Evolutionary conservation across 2,113 vertebrate genomes (phyloP).

Genomic region (Ranitomeya imitator): DNA sequence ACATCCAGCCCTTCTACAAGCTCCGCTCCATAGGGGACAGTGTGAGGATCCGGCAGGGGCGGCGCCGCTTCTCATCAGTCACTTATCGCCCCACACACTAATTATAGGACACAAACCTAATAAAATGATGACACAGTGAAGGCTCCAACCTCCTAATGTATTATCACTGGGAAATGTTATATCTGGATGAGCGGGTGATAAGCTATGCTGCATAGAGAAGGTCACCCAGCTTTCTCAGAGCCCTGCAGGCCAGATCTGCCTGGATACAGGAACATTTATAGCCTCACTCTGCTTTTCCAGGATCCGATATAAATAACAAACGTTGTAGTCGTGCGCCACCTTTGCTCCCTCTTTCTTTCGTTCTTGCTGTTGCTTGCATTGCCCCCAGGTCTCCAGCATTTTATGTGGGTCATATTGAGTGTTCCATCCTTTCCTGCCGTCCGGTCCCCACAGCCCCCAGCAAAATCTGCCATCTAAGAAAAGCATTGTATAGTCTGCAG

Average conservation of each 20-base stretch:
- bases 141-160: too few relatives aligned
- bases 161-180: not conserved
- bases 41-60: conserved; percentile 70
- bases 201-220: not conserved
- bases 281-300: not conserved
- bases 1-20: conserved; percentile 99
- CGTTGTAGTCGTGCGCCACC: not conserved
- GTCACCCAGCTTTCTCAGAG: not conserved
- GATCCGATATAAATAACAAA: not conserved
- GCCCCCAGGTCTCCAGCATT: not conserved
- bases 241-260: not conserved
- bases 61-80: too few relatives aligned
- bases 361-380: not conserved
- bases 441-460: not conserved
- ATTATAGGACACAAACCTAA: too few relatives aligned
- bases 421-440: not conserved
- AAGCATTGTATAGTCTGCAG: not conserved
- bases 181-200: not conserved
- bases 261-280: not conserved
- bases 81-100: too few relatives aligned
- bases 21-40: conserved; percentile 96
- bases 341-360: not conserved
- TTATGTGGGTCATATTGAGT: not conserved
- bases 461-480: not conserved
- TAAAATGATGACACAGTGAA: not conserved